Evolutionary conservation across 2,113 vertebrate genomes (phyloP).

Genomic region (Ovis canadensis): DNA sequence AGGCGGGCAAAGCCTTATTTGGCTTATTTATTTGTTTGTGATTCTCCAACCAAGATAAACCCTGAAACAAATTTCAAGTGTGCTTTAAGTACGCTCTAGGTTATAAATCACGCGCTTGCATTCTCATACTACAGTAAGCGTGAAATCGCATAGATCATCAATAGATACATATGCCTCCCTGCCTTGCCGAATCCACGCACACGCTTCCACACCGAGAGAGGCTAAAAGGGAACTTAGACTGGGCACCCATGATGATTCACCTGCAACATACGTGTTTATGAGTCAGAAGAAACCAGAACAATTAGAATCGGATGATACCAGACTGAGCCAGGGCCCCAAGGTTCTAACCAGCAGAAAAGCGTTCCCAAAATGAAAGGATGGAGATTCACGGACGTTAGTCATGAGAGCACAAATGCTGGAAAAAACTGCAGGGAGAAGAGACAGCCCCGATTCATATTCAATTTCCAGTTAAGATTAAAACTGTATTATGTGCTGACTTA

Average conservation of each 20-base stretch:
- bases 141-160: not conserved
- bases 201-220: not conserved
- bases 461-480: not conserved
- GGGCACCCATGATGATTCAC: not conserved
- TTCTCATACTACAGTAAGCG: conserved; percentile 22
- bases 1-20: not conserved
- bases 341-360: not conserved
- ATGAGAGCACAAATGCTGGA: not conserved
- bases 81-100: not conserved
- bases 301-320: not conserved
- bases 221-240: not conserved
- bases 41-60: conserved; percentile 48
- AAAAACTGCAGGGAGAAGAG: not conserved
- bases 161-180: not conserved
- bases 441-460: not conserved
- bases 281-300: not conserved
- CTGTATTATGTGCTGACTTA: not conserved
- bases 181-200: not conserved
- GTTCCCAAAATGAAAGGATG: not conserved
- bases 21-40: conserved; percentile 53
- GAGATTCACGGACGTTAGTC: not conserved
- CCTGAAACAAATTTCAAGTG: conserved; percentile 35
- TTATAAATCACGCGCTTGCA: conserved; percentile 28
- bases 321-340: not conserved
- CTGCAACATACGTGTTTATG: not conserved